Evolutionary conservation across 2,888 invertebrate species (phyloP).

Genomic region (Synergus itoensis): DNA sequence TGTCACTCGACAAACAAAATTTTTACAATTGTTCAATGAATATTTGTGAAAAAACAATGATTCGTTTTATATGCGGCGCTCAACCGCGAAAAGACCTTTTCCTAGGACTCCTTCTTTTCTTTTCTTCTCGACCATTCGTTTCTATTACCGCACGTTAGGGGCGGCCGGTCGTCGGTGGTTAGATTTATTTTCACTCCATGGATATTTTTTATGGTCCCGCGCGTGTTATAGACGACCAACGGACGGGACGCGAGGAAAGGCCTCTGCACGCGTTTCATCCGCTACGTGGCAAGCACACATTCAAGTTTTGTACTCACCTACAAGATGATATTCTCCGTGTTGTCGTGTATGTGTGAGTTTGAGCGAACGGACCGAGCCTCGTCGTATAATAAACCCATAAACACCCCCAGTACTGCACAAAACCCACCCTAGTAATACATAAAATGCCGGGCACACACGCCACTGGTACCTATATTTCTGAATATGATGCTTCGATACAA

Average conservation of each 20-base stretch:
- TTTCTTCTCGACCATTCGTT: constrained; percentile 64
- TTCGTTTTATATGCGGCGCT: neutral
- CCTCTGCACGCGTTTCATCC: constrained; percentile 59
- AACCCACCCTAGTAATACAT: constrained; percentile 61
- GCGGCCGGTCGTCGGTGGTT: constrained; percentile 62
- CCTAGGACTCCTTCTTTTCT: constrained; percentile 31
- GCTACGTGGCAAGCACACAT: constrained; percentile 49
- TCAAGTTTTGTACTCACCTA: constrained; percentile 18
- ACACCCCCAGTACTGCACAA: constrained; percentile 69
- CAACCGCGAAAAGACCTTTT: neutral
- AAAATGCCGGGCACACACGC: constrained; percentile 62
- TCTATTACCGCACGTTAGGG: constrained; percentile 66
- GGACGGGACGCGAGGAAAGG: constrained; percentile 54
- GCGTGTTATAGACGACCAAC: constrained; percentile 65
- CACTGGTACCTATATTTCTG: constrained; percentile 39
- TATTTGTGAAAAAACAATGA: neutral
- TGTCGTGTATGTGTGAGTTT: constrained; percentile 48
- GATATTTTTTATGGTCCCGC: constrained; percentile 74
- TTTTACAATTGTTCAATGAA: no score
- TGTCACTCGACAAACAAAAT: no score
- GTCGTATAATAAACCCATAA: constrained; percentile 78
- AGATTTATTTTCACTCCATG: constrained; percentile 77
- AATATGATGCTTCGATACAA: constrained; percentile 50
- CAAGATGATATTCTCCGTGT: constrained; percentile 47
- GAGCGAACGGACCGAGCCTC: constrained; percentile 59